Percentiles rank a stretch among this genome's conserved stretches.
Conservation (phyloP, 2,888 invertebrate species). For the Papilio gigon region DNA sequence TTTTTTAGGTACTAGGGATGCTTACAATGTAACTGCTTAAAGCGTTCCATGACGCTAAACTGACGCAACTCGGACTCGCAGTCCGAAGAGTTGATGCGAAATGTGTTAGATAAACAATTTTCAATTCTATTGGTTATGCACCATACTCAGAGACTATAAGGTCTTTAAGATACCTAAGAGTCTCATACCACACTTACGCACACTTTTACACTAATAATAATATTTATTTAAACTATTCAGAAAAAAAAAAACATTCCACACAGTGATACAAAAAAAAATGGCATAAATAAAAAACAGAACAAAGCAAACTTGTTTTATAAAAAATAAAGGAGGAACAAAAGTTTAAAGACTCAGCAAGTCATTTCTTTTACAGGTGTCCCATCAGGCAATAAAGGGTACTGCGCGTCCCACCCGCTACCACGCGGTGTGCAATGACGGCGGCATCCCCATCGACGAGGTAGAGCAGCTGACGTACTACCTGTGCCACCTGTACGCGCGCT, state of each 20-base stretch:
- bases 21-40: neutral
- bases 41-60: neutral
- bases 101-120: too few species aligned
- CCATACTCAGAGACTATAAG: too few species aligned
- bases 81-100: neutral
- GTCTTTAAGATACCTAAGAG: too few species aligned
- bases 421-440: slow-evolving; percentile 90
- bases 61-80: neutral
- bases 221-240: too few species aligned
- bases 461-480: slow-evolving; percentile 91
- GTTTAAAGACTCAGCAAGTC: neutral
- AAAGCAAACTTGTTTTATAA: too few species aligned
- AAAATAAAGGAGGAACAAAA: too few species aligned
- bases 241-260: too few species aligned
- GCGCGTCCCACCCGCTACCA: slow-evolving; percentile 94
- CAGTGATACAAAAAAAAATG: too few species aligned
- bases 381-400: slow-evolving; percentile 89
- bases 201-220: too few species aligned
- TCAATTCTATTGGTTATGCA: too few species aligned
- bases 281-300: too few species aligned
- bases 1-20: neutral
- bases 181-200: too few species aligned
- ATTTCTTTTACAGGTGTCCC: slow-evolving; percentile 73
- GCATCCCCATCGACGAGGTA: slow-evolving; percentile 87
- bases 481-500: slow-evolving; percentile 93